Conservation (phyloP, 2,797 vertebrate genomes). For the Spea hammondii region DNA sequence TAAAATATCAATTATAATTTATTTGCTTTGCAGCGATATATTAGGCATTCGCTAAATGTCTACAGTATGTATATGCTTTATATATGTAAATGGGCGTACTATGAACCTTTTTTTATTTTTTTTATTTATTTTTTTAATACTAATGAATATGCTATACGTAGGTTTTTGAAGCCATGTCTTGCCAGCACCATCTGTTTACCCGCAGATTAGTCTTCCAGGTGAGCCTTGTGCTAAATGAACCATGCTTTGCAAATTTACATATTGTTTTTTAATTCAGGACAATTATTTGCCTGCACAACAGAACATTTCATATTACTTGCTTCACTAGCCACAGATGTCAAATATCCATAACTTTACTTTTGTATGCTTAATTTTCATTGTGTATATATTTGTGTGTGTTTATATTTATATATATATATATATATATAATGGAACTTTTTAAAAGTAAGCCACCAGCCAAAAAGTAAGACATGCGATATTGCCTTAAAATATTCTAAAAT, state of each 20-base stretch:
- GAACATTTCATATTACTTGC: slow-evolving; percentile 44
- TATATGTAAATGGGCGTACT: too few species aligned
- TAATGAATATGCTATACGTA: slow-evolving; percentile 5
- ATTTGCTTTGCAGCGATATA: too few species aligned
- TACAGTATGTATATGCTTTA: too few species aligned
- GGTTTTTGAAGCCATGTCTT: slow-evolving; percentile 34
- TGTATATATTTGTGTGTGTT: too few species aligned
- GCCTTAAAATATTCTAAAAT: not conserved
- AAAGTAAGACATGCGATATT: not conserved
- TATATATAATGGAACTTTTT: too few species aligned
- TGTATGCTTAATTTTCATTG: too few species aligned
- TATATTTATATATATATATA: too few species aligned
- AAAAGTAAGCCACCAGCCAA: too few species aligned
- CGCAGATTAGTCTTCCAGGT: slow-evolving; percentile 49
- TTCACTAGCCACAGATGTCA: slow-evolving; percentile 47
- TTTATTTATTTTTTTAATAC: not conserved
- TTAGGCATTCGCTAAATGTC: too few species aligned
- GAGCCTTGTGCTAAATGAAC: slow-evolving; percentile 47
- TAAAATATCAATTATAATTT: too few species aligned
- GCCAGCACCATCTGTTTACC: slow-evolving; percentile 49
- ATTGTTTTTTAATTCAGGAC: slow-evolving; percentile 47
- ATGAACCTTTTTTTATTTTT: too few species aligned
- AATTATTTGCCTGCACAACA: slow-evolving; percentile 49
- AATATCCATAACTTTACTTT: slow-evolving; percentile 29
- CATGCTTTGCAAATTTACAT: slow-evolving; percentile 48